Evolutionary conservation across 1,140 invertebrate genomes (phyloP).

Genomic region (roundworm (Caenorhabditis elegans)): DNA sequence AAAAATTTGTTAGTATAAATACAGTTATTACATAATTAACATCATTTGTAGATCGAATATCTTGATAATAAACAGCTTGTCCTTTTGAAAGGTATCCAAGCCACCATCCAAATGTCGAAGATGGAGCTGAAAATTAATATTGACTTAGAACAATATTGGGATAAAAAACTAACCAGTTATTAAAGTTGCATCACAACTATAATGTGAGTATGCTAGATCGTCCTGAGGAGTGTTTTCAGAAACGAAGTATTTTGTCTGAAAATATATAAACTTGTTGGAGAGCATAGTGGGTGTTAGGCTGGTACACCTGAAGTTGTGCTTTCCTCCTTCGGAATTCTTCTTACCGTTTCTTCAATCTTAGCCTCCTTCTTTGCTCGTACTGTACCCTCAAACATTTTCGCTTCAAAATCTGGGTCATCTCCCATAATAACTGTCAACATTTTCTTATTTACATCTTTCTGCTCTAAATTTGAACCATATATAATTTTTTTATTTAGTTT

Average conservation of each 20-base stretch:
- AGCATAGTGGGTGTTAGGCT: too few relatives aligned
- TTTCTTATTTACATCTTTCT: background rate
- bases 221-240: background rate
- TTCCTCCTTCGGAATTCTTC: too few relatives aligned
- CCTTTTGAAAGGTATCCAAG: background rate
- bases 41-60: background rate
- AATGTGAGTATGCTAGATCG: background rate
- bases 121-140: background rate
- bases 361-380: background rate
- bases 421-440: background rate
- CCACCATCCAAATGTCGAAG: slow-evolving; percentile 4
- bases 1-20: background rate
- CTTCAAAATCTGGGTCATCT: background rate
- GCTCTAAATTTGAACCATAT: background rate
- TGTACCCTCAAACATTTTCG: background rate
- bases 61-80: background rate
- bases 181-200: background rate
- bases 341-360: background rate
- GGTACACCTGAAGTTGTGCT: too few relatives aligned
- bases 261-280: background rate
- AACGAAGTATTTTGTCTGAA: background rate
- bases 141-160: too few relatives aligned
- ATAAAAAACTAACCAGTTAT: background rate
- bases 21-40: background rate
- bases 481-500: background rate